Conservation (phyloP, 2,888 invertebrate species). For the Cistogaster globosa region DNA sequence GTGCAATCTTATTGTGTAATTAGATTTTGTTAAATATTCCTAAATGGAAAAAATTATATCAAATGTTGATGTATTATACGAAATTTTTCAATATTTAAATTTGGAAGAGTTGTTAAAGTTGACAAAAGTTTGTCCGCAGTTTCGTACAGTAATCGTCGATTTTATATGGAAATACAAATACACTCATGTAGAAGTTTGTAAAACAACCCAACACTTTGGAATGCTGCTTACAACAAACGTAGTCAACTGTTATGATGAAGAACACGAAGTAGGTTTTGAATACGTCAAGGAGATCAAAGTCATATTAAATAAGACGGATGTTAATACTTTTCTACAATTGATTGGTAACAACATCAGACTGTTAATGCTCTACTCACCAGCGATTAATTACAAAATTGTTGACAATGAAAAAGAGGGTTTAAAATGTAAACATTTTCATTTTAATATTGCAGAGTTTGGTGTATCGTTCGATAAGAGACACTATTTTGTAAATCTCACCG, state of each 20-base stretch:
- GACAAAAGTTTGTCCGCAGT: slow-evolving; percentile 48
- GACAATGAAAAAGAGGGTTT: neutral
- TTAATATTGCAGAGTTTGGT: slow-evolving; percentile 28
- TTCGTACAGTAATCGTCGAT: slow-evolving; percentile 53
- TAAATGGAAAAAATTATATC: slow-evolving; percentile 53
- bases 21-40: neutral
- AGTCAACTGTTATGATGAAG: neutral
- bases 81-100: slow-evolving; percentile 56
- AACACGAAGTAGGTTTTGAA: slow-evolving; percentile 42
- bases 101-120: slow-evolving; percentile 53
- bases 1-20: slow-evolving; percentile 47
- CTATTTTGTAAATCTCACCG: slow-evolving; percentile 44
- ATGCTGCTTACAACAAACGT: slow-evolving; percentile 48
- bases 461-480: slow-evolving; percentile 30
- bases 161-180: slow-evolving; percentile 62
- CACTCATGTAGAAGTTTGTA: slow-evolving; percentile 52
- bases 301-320: slow-evolving; percentile 37
- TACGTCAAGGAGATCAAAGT: slow-evolving; percentile 31
- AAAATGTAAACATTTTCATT: slow-evolving; percentile 12
- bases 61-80: slow-evolving; percentile 55
- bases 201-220: slow-evolving; percentile 43
- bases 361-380: slow-evolving; percentile 36
- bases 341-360: slow-evolving; percentile 44
- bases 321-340: slow-evolving; percentile 45
- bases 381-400: slow-evolving; percentile 3